These are phyloP conservation scores for Nyctibius grandis DNA, from an alignment of 2,797 vertebrate genomes.

Conservation along the genomic window DNA sequence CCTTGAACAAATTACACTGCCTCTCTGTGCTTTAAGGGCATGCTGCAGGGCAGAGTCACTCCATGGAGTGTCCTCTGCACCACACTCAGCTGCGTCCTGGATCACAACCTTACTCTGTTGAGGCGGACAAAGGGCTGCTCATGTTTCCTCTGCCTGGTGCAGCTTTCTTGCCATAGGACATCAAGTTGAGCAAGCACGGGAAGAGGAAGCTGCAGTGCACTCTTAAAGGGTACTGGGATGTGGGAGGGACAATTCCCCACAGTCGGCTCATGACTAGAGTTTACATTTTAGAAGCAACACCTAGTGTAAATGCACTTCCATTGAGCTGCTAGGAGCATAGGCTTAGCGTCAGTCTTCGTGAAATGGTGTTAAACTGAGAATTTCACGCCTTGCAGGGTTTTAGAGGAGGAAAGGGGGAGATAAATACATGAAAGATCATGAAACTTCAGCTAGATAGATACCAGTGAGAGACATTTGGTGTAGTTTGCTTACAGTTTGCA, in stretches of 20 bases:
- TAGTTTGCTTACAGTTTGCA: background rate
- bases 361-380: background rate
- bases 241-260: background rate
- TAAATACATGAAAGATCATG: background rate
- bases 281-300: background rate
- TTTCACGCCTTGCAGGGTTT: background rate
- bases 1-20: background rate
- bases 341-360: background rate
- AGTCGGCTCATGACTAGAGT: background rate
- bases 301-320: background rate
- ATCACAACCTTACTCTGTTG: background rate
- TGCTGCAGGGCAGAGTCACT: background rate
- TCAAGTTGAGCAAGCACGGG: background rate
- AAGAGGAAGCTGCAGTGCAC: background rate
- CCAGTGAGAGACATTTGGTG: background rate
- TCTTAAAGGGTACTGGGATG: background rate
- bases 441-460: background rate
- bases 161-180: background rate
- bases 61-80: background rate
- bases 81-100: background rate
- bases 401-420: background rate
- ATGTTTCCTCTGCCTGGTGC: background rate
- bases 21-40: background rate
- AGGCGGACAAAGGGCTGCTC: background rate
- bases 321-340: background rate